These are phyloP conservation scores for Iselma pallidipennis DNA, from an alignment of 2,888 invertebrate genomes.

Conservation along the genomic window DNA sequence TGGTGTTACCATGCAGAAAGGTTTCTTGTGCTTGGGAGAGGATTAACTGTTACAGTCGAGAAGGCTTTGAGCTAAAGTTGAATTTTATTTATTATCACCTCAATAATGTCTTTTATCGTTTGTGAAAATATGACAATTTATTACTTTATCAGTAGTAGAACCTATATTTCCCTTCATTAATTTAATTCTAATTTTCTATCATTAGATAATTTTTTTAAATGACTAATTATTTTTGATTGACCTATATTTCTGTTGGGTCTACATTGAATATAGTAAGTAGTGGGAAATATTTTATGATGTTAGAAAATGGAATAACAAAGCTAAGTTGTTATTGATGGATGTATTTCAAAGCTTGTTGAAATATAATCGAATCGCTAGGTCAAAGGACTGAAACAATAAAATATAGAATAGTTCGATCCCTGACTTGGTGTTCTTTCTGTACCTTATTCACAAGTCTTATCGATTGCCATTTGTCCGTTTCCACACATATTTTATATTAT, in stretches of 20 bases:
- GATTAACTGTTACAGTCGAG: conserved; percentile 6
- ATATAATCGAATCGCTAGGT: background rate
- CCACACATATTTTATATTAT: conserved; percentile 29
- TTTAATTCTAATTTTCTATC: too few species aligned
- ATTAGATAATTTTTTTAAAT: too few species aligned
- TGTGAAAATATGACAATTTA: background rate
- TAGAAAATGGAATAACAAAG: background rate
- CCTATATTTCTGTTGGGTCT: too few species aligned
- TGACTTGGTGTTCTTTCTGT: conserved; percentile 35
- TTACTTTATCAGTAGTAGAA: too few species aligned
- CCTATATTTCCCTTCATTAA: too few species aligned
- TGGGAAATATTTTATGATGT: too few species aligned
- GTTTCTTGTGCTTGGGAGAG: conserved; percentile 10
- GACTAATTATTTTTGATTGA: too few species aligned
- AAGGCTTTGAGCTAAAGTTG: background rate
- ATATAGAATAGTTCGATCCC: conserved; percentile 30
- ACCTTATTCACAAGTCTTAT: conserved; percentile 28
- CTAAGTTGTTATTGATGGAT: background rate
- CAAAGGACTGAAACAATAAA: conserved; percentile 27
- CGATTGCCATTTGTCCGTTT: conserved; percentile 33
- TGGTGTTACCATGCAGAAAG: conserved; percentile 10
- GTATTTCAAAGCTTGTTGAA: background rate
- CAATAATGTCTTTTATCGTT: background rate
- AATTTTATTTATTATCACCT: conserved; percentile 17
- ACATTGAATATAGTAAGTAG: too few species aligned